Conservation (phyloP, 2,888 invertebrate genomes). For the Melanotus villosus region DNA sequence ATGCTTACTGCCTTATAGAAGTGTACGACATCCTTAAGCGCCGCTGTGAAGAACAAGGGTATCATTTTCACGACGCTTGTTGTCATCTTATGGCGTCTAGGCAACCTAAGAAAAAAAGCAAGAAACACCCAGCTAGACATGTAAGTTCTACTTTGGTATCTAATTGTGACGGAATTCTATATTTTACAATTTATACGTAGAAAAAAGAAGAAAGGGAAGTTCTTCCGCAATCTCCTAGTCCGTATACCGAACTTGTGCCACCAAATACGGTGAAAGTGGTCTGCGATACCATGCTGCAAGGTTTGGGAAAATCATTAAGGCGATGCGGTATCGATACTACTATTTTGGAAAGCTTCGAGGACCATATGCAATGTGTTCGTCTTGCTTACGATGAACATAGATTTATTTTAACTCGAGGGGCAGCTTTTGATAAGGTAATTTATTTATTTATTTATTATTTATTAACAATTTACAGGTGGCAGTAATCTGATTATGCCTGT, state of each 20-base stretch:
- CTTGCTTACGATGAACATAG: constrained; percentile 71
- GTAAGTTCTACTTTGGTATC: constrained; percentile 43
- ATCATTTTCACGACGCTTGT: constrained; percentile 77
- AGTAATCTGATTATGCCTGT: no score
- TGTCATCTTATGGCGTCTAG: constrained; percentile 73
- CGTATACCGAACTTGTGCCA: constrained; percentile 55
- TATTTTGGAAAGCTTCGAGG: constrained; percentile 69
- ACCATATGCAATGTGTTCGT: constrained; percentile 71
- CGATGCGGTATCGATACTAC: constrained; percentile 75
- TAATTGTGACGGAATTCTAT: no score
- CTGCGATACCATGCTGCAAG: constrained; percentile 75
- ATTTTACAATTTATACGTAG: no score
- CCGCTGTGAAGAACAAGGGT: constrained; percentile 69
- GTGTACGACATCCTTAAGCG: constrained; percentile 78
- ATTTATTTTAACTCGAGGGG: constrained; percentile 72
- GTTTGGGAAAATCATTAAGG: constrained; percentile 75
- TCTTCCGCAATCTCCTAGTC: constrained; percentile 60
- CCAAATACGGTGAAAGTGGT: constrained; percentile 68
- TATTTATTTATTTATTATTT: no score
- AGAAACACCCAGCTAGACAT: constrained; percentile 65
- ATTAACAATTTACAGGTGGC: no score
- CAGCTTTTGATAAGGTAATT: constrained; percentile 66
- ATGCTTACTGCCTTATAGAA: constrained; percentile 89
- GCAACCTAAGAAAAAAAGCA: constrained; percentile 64
- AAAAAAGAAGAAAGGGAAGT: constrained; percentile 29